These are phyloP conservation scores for Lamprologus sp. DNA, from an alignment of 2,113 vertebrate genomes.

Conservation along the genomic window DNA sequence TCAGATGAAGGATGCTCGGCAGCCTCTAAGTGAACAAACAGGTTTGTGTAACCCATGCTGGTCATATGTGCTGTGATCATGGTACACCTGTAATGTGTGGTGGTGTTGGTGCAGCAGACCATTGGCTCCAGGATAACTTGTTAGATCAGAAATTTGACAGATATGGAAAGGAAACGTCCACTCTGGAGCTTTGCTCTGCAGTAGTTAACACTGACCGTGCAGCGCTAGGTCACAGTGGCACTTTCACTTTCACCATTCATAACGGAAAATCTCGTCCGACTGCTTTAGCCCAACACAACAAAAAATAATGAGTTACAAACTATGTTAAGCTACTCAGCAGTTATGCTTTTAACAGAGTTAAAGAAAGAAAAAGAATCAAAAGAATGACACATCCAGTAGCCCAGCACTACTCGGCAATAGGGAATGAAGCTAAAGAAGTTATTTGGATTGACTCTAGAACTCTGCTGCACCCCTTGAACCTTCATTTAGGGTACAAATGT, in stretches of 20 bases:
- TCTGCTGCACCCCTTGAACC: not conserved
- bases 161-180: not conserved
- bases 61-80: not conserved
- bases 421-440: not conserved
- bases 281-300: not conserved
- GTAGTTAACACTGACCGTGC: not conserved
- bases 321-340: not conserved
- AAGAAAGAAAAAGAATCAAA: not conserved
- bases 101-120: not conserved
- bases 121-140: not conserved
- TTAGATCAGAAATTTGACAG: not conserved
- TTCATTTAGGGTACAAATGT: not conserved
- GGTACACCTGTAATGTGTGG: not conserved
- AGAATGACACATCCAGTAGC: not conserved
- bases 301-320: not conserved
- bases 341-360: not conserved
- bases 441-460: not conserved
- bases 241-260: not conserved
- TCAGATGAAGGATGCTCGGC: not conserved
- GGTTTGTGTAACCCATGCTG: not conserved
- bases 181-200: not conserved
- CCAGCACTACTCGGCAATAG: not conserved
- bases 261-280: rapidly evolving
- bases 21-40: not conserved
- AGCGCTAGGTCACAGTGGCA: not conserved